A percentile compares a stretch with the other conserved stretches of the same genome.
These are phyloP conservation scores for Lypha dubia DNA, from an alignment of 2,888 invertebrate species.

Conservation along the genomic window DNA sequence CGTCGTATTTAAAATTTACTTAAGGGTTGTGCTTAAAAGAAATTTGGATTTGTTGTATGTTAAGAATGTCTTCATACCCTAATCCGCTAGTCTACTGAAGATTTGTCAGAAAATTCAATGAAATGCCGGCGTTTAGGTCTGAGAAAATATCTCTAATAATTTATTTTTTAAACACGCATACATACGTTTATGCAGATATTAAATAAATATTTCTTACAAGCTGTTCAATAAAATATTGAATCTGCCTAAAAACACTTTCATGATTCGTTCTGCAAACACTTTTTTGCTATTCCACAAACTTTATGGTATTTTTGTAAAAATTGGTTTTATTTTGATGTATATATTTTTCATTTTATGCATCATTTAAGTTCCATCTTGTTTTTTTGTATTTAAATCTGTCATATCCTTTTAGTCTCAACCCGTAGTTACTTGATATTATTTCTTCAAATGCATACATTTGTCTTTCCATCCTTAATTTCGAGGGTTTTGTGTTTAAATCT, in stretches of 20 bases:
- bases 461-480: constrained; percentile 7
- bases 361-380: constrained; percentile 44
- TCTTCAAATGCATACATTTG: background rate
- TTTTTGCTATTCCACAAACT: background rate
- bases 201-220: background rate
- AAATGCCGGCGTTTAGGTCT: no score
- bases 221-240: background rate
- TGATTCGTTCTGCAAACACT: background rate
- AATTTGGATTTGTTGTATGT: no score
- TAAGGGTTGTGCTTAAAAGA: no score
- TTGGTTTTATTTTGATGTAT: background rate
- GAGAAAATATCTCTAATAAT: no score
- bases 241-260: background rate
- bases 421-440: constrained; percentile 68
- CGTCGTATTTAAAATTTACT: no score
- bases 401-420: constrained; percentile 62
- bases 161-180: no score
- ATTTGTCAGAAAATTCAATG: no score
- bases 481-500: constrained; percentile 29
- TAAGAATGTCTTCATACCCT: no score
- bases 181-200: no score
- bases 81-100: no score
- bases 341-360: constrained; percentile 56
- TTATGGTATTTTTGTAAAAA: background rate
- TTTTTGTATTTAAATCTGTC: constrained; percentile 59